Conservation (phyloP, 2,797 vertebrate species). For the Acanthornis magna region DNA sequence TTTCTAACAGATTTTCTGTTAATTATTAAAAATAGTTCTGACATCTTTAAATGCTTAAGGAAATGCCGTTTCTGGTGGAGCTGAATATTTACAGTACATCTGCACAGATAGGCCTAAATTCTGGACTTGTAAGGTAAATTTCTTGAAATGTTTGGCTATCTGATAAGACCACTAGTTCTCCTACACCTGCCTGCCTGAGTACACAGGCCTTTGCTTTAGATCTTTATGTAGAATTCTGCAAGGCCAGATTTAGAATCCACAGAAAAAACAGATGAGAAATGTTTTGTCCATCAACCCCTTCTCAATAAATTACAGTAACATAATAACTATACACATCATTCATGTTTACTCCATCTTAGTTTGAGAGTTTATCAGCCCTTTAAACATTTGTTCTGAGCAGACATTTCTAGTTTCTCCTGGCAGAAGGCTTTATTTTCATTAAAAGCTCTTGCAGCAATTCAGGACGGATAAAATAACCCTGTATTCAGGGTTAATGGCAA, state of each 20-base stretch:
- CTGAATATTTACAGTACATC: not conserved
- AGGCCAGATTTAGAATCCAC: not conserved
- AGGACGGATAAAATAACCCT: not conserved
- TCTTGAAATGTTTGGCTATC: not conserved
- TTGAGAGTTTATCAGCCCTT: not conserved
- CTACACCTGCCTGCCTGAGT: not conserved
- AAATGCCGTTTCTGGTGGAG: not conserved
- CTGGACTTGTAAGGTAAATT: not conserved
- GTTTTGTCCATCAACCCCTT: not conserved
- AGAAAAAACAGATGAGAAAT: not conserved
- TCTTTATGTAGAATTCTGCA: not conserved
- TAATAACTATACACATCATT: not conserved
- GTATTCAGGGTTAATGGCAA: not conserved
- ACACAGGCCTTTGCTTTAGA: not conserved
- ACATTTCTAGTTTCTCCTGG: not conserved
- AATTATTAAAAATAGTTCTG: not conserved
- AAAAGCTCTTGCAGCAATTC: not conserved
- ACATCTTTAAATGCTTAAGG: not conserved
- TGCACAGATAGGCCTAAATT: not conserved
- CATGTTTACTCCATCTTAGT: not conserved
- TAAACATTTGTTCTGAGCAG: not conserved
- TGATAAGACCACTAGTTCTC: not conserved
- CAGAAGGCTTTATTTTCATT: not conserved
- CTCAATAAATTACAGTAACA: not conserved
- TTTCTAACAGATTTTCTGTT: not conserved